Conservation (phyloP, 2,888 invertebrate genomes). For the Stegophylla sp. region DNA sequence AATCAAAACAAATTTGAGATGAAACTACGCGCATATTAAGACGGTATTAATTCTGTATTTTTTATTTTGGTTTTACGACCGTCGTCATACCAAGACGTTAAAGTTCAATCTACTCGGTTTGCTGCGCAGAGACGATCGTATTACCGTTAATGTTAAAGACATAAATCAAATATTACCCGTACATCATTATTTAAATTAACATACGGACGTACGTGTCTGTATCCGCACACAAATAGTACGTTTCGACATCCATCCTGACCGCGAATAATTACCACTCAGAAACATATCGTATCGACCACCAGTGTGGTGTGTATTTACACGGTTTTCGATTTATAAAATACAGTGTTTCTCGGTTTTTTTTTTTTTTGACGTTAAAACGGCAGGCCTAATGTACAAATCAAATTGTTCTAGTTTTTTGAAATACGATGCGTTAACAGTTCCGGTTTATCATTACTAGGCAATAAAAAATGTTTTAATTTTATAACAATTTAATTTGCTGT, state of each 20-base stretch:
- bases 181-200: conserved; percentile 25
- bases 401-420: not conserved
- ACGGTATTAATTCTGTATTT: too few relatives aligned
- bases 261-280: not conserved
- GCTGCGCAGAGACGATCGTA: not conserved
- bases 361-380: too few relatives aligned
- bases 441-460: not conserved
- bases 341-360: too few relatives aligned
- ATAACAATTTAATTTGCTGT: not conserved
- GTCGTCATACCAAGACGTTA: not conserved
- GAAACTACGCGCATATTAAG: too few relatives aligned
- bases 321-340: too few relatives aligned
- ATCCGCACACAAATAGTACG: not conserved
- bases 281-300: not conserved
- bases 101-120: not conserved
- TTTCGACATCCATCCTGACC: not conserved
- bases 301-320: too few relatives aligned
- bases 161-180: conserved; percentile 7
- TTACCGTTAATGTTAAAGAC: conserved; percentile 23
- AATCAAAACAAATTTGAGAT: too few relatives aligned
- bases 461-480: too few relatives aligned
- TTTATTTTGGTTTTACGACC: not conserved
- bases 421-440: not conserved
- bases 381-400: too few relatives aligned
- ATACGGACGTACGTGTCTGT: not conserved